Percentiles rank a stretch among this genome's conserved stretches.
Conservation (phyloP, 1,140 invertebrate species). For the Brachionus angularis region DNA sequence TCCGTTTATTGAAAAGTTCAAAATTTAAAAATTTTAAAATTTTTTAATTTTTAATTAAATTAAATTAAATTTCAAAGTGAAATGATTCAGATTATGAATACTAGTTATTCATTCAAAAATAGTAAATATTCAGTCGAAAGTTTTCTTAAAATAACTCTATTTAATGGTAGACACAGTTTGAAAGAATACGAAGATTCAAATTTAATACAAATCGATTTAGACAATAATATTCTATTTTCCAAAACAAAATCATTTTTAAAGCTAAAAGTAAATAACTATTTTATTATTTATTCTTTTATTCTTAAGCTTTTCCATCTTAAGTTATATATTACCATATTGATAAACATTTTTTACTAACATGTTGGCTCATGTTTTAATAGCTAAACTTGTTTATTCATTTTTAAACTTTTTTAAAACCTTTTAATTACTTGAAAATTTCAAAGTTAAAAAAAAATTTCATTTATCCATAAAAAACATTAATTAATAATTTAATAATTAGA, state of each 20-base stretch:
- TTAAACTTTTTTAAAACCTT: not conserved
- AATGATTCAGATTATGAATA: slow-evolving; percentile 17
- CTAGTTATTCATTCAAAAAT: slow-evolving; percentile 19
- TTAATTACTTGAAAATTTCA: not conserved
- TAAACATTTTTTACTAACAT: too few relatives aligned
- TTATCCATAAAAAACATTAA: too few relatives aligned
- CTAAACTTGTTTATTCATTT: too few relatives aligned
- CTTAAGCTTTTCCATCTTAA: too few relatives aligned
- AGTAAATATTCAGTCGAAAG: slow-evolving; percentile 16
- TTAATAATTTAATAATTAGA: too few relatives aligned
- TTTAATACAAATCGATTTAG: slow-evolving; percentile 5
- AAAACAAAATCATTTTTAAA: not conserved
- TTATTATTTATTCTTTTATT: too few relatives aligned
- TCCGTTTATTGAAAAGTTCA: too few relatives aligned
- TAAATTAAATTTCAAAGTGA: not conserved
- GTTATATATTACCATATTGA: too few relatives aligned
- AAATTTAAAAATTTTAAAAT: slow-evolving; percentile 4
- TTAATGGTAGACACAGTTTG: slow-evolving; percentile 18
- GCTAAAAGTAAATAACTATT: not conserved
- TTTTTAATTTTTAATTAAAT: not conserved
- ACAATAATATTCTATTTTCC: slow-evolving; percentile 20
- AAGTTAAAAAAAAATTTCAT: not conserved
- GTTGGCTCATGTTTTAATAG: too few relatives aligned
- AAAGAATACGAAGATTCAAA: slow-evolving; percentile 24
- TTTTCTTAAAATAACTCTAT: slow-evolving; percentile 6